These are phyloP conservation scores for Peromyscus leucopus DNA, from an alignment of 2,113 vertebrate genomes.

Conservation along the genomic window DNA sequence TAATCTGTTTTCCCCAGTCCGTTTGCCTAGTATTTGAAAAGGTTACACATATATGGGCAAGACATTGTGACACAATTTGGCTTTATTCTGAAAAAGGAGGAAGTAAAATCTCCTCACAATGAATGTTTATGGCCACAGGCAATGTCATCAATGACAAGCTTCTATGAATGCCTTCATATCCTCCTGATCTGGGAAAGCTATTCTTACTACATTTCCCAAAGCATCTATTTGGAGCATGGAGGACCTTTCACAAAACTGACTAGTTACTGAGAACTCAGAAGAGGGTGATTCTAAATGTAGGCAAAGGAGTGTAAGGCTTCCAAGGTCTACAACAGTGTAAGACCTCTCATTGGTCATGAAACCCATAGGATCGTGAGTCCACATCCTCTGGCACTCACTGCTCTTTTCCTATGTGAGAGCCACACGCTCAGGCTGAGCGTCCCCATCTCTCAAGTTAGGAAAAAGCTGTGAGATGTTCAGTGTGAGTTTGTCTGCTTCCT, in stretches of 20 bases:
- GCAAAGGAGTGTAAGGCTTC: constrained; percentile 59
- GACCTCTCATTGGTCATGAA: constrained; percentile 20
- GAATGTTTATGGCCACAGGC: constrained; percentile 61
- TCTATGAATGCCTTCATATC: constrained; percentile 70
- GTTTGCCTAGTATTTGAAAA: constrained; percentile 50
- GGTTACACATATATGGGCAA: not conserved
- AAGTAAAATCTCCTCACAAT: constrained; percentile 26
- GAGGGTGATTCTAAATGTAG: constrained; percentile 49
- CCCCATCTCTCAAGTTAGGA: constrained; percentile 66
- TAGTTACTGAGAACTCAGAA: constrained; percentile 53
- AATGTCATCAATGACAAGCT: constrained; percentile 65
- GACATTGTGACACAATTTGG: not conserved
- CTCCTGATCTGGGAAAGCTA: constrained; percentile 59
- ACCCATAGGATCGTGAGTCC: not conserved
- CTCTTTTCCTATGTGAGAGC: not conserved
- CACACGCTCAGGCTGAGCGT: constrained; percentile 44
- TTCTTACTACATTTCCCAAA: constrained; percentile 69
- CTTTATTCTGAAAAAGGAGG: constrained; percentile 47
- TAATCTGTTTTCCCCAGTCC: constrained; percentile 1
- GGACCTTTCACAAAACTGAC: not conserved
- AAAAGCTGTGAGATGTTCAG: constrained; percentile 80
- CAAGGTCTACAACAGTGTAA: constrained; percentile 39
- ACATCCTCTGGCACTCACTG: not conserved
- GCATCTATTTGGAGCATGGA: constrained; percentile 26
- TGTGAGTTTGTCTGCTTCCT: constrained; percentile 83